Evolutionary conservation across 1,140 invertebrate genomes (phyloP), one percentile per base, ranked within the genome.

Genomic region (Leptestheria dahalacensis): DNA sequence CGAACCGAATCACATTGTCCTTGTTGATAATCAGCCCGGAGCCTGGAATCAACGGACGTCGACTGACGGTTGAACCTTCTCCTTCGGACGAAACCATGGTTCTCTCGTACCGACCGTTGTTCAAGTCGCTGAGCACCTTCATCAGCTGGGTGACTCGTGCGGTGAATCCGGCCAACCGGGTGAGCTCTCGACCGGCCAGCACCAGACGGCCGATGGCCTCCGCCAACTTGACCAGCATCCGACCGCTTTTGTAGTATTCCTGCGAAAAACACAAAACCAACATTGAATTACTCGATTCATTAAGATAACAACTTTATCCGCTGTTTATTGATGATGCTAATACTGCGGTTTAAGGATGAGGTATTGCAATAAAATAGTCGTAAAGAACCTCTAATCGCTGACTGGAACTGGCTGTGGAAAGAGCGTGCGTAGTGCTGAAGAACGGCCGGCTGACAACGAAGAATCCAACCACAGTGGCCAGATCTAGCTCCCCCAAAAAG

Each of bases 151-250:
- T 92, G 10, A 99, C 90, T 57, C 95, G 74, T 0, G 88, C 79
- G 1, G 95, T 98, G 66, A 94, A 92, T 2, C 93, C 96, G 41
- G 94, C 90, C 51, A 98, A 71, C 65, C 90, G 78, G 4, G 91
- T 95, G 74, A 98, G 77, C 72, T 99, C 95, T 63, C 93, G 76
- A 2, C 94, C 92, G 25, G 94, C 92, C 50, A 97, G 71, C 4
- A 97, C 88, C 23, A 98, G 74, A 48, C 94, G 79, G 6, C 94
- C 95, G 66, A 98, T 92, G 26, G 94, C 93, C 75, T 97, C 92
- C 1, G 94, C 94, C 73, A 98, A 78, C 70, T 96, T 94, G 2
- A 98, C 82, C 67, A 98, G 75, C 94, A 98, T 98, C 15, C 94
- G 78, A 0, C 95, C 95, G 73, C 88, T 92, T 12, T 88, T 93